Evolutionary conservation across 2,113 vertebrate species (phyloP).

Genomic region (Hepsetus odoe): DNA sequence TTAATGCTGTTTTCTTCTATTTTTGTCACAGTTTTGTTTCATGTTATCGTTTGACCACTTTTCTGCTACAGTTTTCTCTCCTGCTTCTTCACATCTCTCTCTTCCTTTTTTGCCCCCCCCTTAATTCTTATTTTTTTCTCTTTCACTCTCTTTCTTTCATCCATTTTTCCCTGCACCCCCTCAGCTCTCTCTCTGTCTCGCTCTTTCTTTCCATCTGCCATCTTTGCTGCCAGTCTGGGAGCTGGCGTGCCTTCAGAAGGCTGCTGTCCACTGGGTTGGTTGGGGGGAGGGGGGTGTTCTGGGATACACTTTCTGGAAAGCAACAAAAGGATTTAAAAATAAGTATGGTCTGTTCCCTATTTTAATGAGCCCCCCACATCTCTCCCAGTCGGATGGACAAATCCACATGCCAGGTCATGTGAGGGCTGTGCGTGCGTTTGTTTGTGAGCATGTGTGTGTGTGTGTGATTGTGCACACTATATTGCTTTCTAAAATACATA

Average conservation of each 20-base stretch:
- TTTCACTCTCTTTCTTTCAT: neutral
- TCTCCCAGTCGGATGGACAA: conserved; percentile 22
- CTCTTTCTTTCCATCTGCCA: conserved; percentile 47
- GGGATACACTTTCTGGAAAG: conserved; percentile 44
- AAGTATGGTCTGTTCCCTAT: conserved; percentile 48
- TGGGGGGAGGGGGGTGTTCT: neutral
- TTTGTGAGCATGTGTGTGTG: neutral
- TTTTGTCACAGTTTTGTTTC: neutral
- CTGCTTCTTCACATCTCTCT: neutral
- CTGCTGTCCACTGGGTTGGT: conserved; percentile 31
- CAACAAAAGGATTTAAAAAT: conserved; percentile 57
- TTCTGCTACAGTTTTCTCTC: neutral
- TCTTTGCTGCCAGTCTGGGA: conserved; percentile 33
- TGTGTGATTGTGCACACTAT: neutral
- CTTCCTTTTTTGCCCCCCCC: neutral
- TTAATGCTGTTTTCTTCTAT: neutral
- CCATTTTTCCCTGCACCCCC: neutral
- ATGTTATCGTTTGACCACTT: neutral
- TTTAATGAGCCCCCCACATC: conserved; percentile 43
- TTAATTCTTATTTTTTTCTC: conserved; percentile 17
- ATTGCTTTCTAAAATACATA: neutral
- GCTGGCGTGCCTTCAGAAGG: conserved; percentile 46
- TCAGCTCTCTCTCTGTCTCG: conserved; percentile 17
- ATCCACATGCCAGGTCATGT: neutral
- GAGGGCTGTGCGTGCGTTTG: neutral